Evolutionary conservation across 2,113 vertebrate species (phyloP), one percentile per base, ranked within the genome.

Genomic region (Machaerirhynchus nigripectus): DNA sequence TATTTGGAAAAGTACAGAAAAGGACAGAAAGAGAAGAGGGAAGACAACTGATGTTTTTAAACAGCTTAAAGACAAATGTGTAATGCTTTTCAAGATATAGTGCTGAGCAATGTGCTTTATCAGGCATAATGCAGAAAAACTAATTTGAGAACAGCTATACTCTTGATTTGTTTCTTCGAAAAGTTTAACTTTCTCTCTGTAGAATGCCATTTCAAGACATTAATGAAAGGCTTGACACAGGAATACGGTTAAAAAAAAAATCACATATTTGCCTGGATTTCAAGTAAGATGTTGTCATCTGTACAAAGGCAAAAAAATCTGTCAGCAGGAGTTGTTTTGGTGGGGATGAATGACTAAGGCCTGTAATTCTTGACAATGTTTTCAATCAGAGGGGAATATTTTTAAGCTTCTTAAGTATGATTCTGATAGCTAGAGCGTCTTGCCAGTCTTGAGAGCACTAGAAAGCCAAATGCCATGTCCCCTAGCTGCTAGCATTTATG

Each of bases 1-100:
- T 84, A 68, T 68, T 87, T 89, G 40, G 55, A 87, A 93, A 96
- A 93, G 73, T 87, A 93, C 30, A 93, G 70, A 47, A 87, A 75
- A 83, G 15, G 22, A 75, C 42, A 73, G 33, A 39, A 90, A 57
- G 17, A 80, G 39, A 81, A 88, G 21, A 73, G 13, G 6, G 28
- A 77, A 90, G 28, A 50, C 89, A 91, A 40, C 3, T 80, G 27
- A 61, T 55, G 44, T 30, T 92, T 97, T 94, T 24, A 75, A 90
- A 78, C 13, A 70, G 16, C 75, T 89, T 91, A 69, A 81, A 94
- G 65, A 89, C 46, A 95, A 94, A 87, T 63, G 26, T 59, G 35
- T 30, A 78, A 63, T 57, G 42, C 21, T 82, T 96, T 87, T 63
- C 63, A 84, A 87, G 63, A 57, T 37, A 37, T 3, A 83, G n/a